These are phyloP conservation scores for Melanotaenia boesemani DNA, from an alignment of 2,797 vertebrate genomes.

Conservation along the genomic window DNA sequence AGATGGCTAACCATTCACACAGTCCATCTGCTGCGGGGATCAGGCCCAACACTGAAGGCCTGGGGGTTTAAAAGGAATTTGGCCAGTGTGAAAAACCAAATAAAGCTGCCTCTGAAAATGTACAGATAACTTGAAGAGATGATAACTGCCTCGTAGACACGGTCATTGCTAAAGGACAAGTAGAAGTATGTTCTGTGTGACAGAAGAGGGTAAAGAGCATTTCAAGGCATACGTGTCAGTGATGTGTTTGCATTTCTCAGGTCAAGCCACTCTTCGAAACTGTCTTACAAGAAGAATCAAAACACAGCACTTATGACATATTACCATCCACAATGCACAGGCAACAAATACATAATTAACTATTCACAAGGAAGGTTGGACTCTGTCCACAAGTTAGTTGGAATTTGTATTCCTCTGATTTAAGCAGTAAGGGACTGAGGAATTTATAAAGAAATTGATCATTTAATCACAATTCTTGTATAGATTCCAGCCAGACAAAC, in stretches of 20 bases:
- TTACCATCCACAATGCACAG: background rate
- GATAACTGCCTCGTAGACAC: conserved; percentile 26
- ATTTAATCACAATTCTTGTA: conserved; percentile 14
- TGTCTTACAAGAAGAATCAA: conserved; percentile 15
- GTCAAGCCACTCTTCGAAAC: conserved; percentile 30
- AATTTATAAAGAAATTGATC: background rate
- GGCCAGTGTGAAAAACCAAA: conserved; percentile 88
- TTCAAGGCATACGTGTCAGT: conserved; percentile 14
- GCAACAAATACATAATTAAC: background rate
- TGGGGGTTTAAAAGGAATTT: conserved; percentile 91
- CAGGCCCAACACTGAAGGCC: conserved; percentile 85
- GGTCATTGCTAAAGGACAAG: background rate
- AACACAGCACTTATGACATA: conserved; percentile 7
- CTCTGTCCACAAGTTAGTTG: background rate
- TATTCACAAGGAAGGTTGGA: background rate
- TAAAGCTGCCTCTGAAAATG: conserved; percentile 81
- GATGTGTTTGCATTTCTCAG: conserved; percentile 34
- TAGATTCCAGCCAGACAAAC: conserved; percentile 29
- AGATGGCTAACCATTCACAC: conserved; percentile 95
- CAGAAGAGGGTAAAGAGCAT: conserved; percentile 47
- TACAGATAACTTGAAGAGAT: conserved; percentile 59
- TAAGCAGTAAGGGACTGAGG: background rate
- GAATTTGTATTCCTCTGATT: background rate
- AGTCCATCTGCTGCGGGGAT: conserved; percentile 96
- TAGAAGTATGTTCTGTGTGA: conserved; percentile 32